Evolutionary conservation across 2,888 invertebrate genomes (phyloP).

Genomic region (Campoletis raptor): DNA sequence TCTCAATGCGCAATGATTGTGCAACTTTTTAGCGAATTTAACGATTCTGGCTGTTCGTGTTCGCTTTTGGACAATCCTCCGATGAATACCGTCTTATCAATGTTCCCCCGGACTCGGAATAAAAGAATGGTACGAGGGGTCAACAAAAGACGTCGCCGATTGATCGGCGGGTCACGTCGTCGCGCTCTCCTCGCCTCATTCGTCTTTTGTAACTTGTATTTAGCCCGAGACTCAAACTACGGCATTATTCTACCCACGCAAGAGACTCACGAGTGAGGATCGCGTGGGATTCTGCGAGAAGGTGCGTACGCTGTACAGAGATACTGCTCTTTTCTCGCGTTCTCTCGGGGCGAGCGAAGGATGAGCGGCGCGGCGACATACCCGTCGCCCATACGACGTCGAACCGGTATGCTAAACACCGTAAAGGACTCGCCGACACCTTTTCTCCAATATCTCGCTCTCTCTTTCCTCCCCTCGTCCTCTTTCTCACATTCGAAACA

Average conservation of each 20-base stretch:
- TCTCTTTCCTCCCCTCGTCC: constrained; percentile 17
- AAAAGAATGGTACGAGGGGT: not conserved
- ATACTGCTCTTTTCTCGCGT: constrained; percentile 13
- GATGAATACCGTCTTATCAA: not conserved
- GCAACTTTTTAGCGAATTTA: not conserved
- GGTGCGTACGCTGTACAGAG: constrained; percentile 50
- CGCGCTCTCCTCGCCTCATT: not conserved
- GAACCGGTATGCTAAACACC: constrained; percentile 66
- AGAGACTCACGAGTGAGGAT: constrained; percentile 35
- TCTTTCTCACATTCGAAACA: not conserved
- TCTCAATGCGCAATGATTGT: not conserved
- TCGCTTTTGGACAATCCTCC: not conserved
- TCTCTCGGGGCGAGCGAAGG: constrained; percentile 27
- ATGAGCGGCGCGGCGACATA: constrained; percentile 10
- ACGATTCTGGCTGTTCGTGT: not conserved
- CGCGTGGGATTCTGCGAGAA: constrained; percentile 61
- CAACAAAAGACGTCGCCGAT: not conserved
- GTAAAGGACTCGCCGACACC: constrained; percentile 66
- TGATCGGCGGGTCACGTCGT: constrained; percentile 56
- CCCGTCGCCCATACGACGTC: constrained; percentile 49
- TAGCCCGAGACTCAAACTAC: not conserved
- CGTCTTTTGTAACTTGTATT: constrained; percentile 7
- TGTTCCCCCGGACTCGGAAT: not conserved
- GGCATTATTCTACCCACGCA: constrained; percentile 66
- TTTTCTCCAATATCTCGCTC: constrained; percentile 28